Evolutionary conservation across 2,113 vertebrate genomes (phyloP), one percentile per base, ranked within the genome.

Genomic region (Beaufortia kweichowensis): DNA sequence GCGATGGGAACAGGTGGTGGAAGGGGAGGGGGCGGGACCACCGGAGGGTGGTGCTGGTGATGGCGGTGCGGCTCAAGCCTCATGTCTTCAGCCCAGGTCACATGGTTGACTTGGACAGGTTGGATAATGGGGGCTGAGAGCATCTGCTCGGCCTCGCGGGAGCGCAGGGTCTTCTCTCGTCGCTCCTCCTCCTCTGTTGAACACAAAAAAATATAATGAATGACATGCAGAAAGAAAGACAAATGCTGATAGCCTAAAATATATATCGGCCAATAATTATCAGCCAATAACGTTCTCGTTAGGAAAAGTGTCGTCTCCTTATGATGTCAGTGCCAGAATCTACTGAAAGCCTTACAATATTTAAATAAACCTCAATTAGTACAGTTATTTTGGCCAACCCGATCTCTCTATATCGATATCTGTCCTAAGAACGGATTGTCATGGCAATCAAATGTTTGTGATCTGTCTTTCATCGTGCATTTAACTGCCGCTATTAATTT

Each of bases 121-220:
- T 84, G 84, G 78, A 88, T 79, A 19, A 83, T 35, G 0, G 88
- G 86, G 15, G 85, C 75, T 62, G 85, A 82, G 3, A 90, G 91
- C 82, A 91, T 90, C 66, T 92, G 90, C 71, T 93, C 90, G 75
- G 90, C 91, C 83, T 95, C 94, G 69, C 88, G 88, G 70, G 91
- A 93, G 87, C 94, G 80, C 68, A 91, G 86, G 76, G 92, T 88
- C 83, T 87, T 90, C 60, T 90, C 89, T 79, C 84, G 83, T 67
- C 91, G 90, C 72, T 94, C 94, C 85, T 95, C 94, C 77, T 97
- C 94, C 67, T 98, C 95, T 98, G 92, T 3, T 75, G 21, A 26
- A 76, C 19, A 74, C 4, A 33, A 50, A 39, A 31, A 63, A 7
- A 53, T 60, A 12, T 7, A 6, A 8, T 53, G 4, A 41, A 33